A percentile compares a stretch with the other conserved stretches of the same genome.
phyloP scores from a whole-genome alignment of 2,888 invertebrate genomes.

The Creontiades dilutus region DNA sequence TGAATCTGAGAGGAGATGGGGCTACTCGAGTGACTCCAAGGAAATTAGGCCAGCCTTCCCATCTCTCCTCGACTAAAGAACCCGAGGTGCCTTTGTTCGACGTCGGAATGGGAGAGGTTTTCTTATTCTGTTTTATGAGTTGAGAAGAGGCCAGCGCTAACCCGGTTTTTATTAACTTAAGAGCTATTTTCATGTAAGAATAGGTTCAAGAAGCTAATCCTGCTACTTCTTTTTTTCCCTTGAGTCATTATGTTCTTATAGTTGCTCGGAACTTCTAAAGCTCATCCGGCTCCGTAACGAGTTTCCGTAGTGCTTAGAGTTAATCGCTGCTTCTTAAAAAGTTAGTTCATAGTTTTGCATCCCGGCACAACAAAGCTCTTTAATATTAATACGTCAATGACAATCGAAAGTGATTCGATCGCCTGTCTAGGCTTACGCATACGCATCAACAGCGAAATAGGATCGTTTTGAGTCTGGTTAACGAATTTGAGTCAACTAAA shows the following conservation, averaged over 20 bases:
- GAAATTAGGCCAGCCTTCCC: slow-evolving; percentile 27
- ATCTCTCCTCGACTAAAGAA: not conserved
- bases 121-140: not conserved
- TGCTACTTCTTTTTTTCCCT: not conserved
- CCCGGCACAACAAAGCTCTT: too few species aligned
- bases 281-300: slow-evolving; percentile 20
- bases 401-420: too few species aligned
- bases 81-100: slow-evolving; percentile 11
- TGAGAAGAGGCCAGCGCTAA: not conserved
- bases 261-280: slow-evolving; percentile 20
- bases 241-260: slow-evolving; percentile 13
- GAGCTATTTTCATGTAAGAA: slow-evolving; percentile 36
- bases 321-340: not conserved
- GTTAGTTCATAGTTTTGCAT: not conserved
- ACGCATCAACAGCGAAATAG: too few species aligned
- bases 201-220: slow-evolving; percentile 4
- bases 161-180: slow-evolving; percentile 39
- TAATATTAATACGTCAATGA: too few species aligned
- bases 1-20: not conserved
- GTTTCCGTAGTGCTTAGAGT: slow-evolving; percentile 29
- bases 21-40: slow-evolving; percentile 6
- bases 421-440: too few species aligned
- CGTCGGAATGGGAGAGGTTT: slow-evolving; percentile 20
- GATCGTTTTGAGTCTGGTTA: too few species aligned
- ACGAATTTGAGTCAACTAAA: too few species aligned